Evolutionary conservation across 2,888 invertebrate genomes (phyloP), one percentile per base, ranked within the genome.

Genomic region (Syritta pipiens): DNA sequence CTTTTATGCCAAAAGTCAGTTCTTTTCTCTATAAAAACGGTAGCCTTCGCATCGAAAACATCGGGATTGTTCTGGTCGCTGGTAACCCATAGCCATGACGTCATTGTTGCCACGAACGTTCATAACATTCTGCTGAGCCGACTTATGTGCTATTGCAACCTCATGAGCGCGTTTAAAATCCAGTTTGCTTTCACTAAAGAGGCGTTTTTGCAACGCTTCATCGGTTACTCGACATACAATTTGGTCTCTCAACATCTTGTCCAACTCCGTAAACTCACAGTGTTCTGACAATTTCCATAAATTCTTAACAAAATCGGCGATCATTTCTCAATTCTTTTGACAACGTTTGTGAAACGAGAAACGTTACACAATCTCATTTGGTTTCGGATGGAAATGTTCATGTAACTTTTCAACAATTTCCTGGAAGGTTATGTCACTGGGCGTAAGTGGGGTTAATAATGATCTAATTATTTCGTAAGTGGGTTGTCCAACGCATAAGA

Each of bases 11-110:
- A 44, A 10, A 59, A 59, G 26, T 57, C 44, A 59, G 19, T 32
- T 59, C 24, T 59, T 44, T n/a, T 30, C 59, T n/a, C n/a, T n/a
- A n/a, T n/a, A n/a, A 59, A 42, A 44, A 44, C 30, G 44, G 30
- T 59, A 44, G 4, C 59, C 59, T 10, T 59, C 44, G 9, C 59
- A 59, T 14, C 32, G 44, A 28, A 48, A 48, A 28, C 48, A 48
- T 9, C 48, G 48, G 17, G 19, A 5, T 3, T 12, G 24, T 28
- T 48, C 48, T 28, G 26, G 28, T 3, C 28, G 26, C n/a, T n/a
- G n/a, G n/a, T n/a, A n/a, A n/a, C n/a, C 20, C 24, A 19, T 44
- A n/a, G 44, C 5, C 32, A 32, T 32, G 6, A 32, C 10, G 1
- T 46, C 22, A 44, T 9, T 9, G n/a, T 46, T 24, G 24, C 46